Percentiles rank a stretch among this genome's conserved stretches.
phyloP scores from a whole-genome alignment of 1,140 invertebrate species.

The Lasaia peninsularis region DNA sequence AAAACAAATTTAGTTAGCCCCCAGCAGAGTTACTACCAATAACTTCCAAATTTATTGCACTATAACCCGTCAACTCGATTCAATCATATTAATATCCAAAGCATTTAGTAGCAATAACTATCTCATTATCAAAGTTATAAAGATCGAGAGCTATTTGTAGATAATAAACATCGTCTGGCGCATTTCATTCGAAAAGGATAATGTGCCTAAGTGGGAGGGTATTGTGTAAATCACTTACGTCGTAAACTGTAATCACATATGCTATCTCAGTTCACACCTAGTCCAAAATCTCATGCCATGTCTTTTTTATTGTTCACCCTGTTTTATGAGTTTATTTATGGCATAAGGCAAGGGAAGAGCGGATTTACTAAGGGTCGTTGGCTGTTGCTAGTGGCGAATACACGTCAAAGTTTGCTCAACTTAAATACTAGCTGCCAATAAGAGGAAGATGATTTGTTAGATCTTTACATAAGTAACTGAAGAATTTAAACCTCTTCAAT shows the following conservation, averaged over 20 bases:
- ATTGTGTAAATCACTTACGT: constrained; percentile 41
- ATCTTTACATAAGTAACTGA: no score
- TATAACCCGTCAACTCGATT: no score
- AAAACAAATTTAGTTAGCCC: no score
- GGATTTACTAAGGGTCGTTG: no score
- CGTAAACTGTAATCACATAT: constrained; percentile 44
- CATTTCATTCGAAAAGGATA: constrained; percentile 23
- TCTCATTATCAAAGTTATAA: constrained; percentile 17
- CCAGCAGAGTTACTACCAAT: no score
- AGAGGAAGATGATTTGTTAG: no score
- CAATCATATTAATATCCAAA: background rate
- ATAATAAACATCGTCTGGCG: constrained; percentile 20
- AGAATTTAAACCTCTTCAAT: no score
- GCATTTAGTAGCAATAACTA: background rate
- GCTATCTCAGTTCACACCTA: constrained; percentile 49
- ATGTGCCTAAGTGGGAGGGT: constrained; percentile 21
- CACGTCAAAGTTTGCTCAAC: no score
- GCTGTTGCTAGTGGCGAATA: no score
- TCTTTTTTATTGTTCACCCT: constrained; percentile 42
- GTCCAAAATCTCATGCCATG: constrained; percentile 40
- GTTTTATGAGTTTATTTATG: constrained; percentile 32
- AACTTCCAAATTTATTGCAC: no score
- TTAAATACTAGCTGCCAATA: no score
- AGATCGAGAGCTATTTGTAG: constrained; percentile 12
- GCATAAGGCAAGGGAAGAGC: constrained; percentile 13